Conservation (phyloP, 2,797 vertebrate species). For the Microctenopoma stevenorrisi region DNA sequence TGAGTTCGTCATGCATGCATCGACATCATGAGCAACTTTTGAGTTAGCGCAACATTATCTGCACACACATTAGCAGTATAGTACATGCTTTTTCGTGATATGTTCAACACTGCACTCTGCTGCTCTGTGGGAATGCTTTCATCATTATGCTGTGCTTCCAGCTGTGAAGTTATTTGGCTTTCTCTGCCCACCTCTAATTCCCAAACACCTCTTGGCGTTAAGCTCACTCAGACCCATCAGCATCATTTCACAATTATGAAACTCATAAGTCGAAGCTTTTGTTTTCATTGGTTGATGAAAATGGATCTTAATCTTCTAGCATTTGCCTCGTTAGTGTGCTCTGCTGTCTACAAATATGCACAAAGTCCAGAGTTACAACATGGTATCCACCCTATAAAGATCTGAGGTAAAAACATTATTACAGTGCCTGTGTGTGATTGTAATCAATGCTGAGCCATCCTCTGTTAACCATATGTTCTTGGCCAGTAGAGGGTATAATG, state of each 20-base stretch:
- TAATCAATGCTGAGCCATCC: constrained; percentile 17
- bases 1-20: constrained; percentile 58
- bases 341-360: constrained; percentile 20
- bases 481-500: constrained; percentile 39
- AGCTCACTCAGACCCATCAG: constrained; percentile 22
- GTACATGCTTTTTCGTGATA: constrained; percentile 58
- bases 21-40: constrained; percentile 39
- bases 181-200: constrained; percentile 13
- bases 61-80: constrained; percentile 49
- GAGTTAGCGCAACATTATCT: constrained; percentile 31
- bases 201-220: constrained; percentile 18
- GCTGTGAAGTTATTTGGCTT: constrained; percentile 12
- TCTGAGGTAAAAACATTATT: constrained; percentile 33
- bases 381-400: constrained; percentile 7
- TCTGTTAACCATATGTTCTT: constrained; percentile 27
- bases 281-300: constrained; percentile 10
- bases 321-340: constrained; percentile 41
- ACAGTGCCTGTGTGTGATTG: constrained; percentile 29
- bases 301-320: constrained; percentile 5
- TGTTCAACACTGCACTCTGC: constrained; percentile 40
- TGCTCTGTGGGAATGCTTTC: constrained; percentile 38
- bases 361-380: constrained; percentile 23
- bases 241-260: constrained; percentile 9
- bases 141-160: constrained; percentile 31
- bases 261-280: background rate